A percentile compares a stretch with the other conserved stretches of the same genome.
Conservation (phyloP, 2,797 vertebrate species). For the Myripristis murdjan region DNA sequence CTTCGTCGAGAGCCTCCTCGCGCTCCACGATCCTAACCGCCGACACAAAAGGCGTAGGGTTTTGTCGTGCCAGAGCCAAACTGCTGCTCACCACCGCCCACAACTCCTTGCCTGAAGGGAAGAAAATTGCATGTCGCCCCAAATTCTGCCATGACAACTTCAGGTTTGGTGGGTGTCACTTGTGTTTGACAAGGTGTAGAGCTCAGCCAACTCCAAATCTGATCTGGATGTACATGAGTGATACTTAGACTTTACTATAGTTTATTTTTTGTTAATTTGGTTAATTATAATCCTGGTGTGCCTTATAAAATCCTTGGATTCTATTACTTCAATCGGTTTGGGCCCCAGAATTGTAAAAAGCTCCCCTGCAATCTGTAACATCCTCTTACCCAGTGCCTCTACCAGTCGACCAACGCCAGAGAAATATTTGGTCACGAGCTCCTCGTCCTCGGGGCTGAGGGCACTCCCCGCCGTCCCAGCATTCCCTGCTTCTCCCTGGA, state of each 20-base stretch:
- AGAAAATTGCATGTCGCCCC: too few species aligned
- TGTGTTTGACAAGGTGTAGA: too few species aligned
- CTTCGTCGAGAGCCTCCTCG: slow-evolving; percentile 88
- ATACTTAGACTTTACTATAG: too few species aligned
- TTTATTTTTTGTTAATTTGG: too few species aligned
- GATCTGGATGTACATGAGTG: too few species aligned
- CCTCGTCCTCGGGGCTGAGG: slow-evolving; percentile 78
- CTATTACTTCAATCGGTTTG: too few species aligned
- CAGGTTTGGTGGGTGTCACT: too few species aligned
- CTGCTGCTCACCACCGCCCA: slow-evolving; percentile 90
- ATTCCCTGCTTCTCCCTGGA: slow-evolving; percentile 70
- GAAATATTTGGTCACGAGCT: slow-evolving; percentile 89
- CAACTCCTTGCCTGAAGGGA: slow-evolving; percentile 88
- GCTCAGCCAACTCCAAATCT: too few species aligned
- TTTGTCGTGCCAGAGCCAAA: slow-evolving; percentile 87
- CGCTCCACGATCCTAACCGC: slow-evolving; percentile 94
- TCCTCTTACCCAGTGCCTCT: slow-evolving; percentile 87
- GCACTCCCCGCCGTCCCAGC: slow-evolving; percentile 52
- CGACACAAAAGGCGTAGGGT: slow-evolving; percentile 93
- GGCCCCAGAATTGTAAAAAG: too few species aligned
- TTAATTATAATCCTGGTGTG: too few species aligned
- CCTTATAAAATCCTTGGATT: too few species aligned
- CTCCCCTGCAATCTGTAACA: slow-evolving; percentile 43
- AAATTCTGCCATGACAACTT: too few species aligned
- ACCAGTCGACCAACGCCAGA: slow-evolving; percentile 89